A percentile compares a stretch with the other conserved stretches of the same genome.
Conservation (phyloP, 2,113 vertebrate genomes). For the Lampris megalopsis region DNA sequence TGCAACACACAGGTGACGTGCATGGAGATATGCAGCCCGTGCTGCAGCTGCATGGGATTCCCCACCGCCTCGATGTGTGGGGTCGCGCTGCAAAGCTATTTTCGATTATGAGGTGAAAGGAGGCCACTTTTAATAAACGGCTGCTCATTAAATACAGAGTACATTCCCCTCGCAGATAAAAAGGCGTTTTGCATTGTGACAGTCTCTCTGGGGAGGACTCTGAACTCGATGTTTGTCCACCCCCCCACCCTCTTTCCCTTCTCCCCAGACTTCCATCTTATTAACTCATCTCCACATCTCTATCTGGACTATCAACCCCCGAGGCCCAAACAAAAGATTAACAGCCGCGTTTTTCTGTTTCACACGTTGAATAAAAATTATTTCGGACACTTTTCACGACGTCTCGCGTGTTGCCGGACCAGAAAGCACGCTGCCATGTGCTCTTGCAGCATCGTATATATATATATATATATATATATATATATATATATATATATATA, state of each 20-base stretch:
- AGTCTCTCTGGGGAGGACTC: conserved; percentile 59
- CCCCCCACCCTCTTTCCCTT: conserved; percentile 18
- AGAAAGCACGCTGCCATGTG: too few relatives aligned
- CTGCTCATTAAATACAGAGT: conserved; percentile 70
- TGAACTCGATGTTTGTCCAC: conserved; percentile 60
- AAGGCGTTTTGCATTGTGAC: conserved; percentile 65
- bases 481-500: too few relatives aligned
- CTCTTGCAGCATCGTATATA: too few relatives aligned
- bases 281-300: conserved; percentile 78
- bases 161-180: conserved; percentile 77
- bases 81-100: conserved; percentile 47
- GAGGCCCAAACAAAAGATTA: conserved; percentile 32
- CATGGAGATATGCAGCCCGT: conserved; percentile 36
- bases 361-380: conserved; percentile 37
- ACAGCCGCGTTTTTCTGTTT: conserved; percentile 18
- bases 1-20: conserved; percentile 61
- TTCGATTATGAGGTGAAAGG: conserved; percentile 70
- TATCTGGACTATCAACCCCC: conserved; percentile 43
- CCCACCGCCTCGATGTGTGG: conserved; percentile 26
- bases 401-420: conserved; percentile 45
- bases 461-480: too few relatives aligned
- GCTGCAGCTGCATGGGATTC: conserved; percentile 14
- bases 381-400: conserved; percentile 34
- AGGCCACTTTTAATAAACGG: conserved; percentile 75
- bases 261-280: conserved; percentile 76